A percentile compares a stretch with the other conserved stretches of the same genome.
These are phyloP conservation scores for Cryptotermes secundus DNA, from an alignment of 1,140 invertebrate species.

Conservation along the genomic window DNA sequence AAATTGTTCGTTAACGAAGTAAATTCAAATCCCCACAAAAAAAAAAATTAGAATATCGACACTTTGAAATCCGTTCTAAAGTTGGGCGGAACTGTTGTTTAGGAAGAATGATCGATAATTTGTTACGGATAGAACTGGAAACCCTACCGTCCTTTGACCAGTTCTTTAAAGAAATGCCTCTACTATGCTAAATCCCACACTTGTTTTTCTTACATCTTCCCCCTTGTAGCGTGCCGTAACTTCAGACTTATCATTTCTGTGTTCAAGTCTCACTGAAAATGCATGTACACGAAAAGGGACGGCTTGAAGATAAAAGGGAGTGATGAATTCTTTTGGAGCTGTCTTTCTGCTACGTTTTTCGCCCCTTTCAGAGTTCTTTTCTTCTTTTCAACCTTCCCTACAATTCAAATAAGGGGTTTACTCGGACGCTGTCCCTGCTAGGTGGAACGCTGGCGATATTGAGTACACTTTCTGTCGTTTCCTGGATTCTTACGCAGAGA, in stretches of 20 bases:
- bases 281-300: neutral
- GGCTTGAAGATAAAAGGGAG: neutral
- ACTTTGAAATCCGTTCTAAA: neutral
- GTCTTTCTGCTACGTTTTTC: neutral
- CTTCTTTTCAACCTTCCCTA: neutral
- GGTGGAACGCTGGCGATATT: neutral
- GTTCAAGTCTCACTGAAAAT: neutral
- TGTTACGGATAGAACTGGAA: neutral
- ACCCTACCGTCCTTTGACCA: neutral
- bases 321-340: slow-evolving; percentile 2
- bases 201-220: neutral
- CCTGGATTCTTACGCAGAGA: slow-evolving; percentile 7
- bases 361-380: neutral
- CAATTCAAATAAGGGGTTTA: slow-evolving; percentile 3
- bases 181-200: neutral
- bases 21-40: neutral
- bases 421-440: neutral
- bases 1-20: neutral
- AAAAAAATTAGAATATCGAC: neutral
- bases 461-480: neutral
- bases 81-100: neutral
- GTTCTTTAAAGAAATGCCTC: neutral
- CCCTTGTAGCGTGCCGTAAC: neutral
- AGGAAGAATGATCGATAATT: neutral
- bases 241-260: neutral